A percentile compares a stretch with the other conserved stretches of the same genome.
Evolutionary conservation across 2,797 vertebrate genomes (phyloP).

Genomic region (Selene dorsalis): DNA sequence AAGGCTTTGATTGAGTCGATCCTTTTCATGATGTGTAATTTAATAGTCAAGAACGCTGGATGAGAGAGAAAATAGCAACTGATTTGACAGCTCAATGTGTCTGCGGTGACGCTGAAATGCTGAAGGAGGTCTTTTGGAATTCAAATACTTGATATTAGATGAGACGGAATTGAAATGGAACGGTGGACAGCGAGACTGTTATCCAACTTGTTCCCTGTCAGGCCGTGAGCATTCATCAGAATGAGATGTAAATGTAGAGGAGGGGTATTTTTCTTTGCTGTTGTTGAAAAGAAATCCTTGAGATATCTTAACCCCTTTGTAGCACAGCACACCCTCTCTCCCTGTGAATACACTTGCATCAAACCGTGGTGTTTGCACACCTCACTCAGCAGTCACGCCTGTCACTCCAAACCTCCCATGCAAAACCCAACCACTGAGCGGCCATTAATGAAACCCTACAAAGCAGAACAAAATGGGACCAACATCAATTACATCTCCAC

Average conservation of each 20-base stretch:
- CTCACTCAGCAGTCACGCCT: constrained; percentile 14
- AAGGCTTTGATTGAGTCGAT: constrained; percentile 48
- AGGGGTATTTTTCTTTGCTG: neutral
- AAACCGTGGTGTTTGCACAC: constrained; percentile 7
- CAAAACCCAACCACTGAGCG: neutral
- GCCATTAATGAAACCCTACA: neutral
- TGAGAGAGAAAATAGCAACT: constrained; percentile 59
- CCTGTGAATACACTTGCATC: constrained; percentile 14
- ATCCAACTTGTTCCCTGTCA: constrained; percentile 60
- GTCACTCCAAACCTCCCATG: neutral
- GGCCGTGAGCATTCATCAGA: constrained; percentile 43
- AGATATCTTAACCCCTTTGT: constrained; percentile 12
- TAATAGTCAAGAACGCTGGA: constrained; percentile 59
- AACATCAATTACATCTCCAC: constrained; percentile 13
- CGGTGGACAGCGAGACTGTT: constrained; percentile 59
- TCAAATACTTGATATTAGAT: constrained; percentile 60
- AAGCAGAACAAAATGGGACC: neutral
- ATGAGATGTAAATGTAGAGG: constrained; percentile 58
- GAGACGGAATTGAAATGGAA: constrained; percentile 64
- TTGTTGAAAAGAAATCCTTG: constrained; percentile 14
- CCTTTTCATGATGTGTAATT: constrained; percentile 59
- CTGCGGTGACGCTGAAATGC: constrained; percentile 38
- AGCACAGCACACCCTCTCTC: constrained; percentile 9
- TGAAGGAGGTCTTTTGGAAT: constrained; percentile 55
- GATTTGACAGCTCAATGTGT: constrained; percentile 70